Percentiles rank a stretch among this genome's conserved stretches.
These are phyloP conservation scores for Eidolon dupreanum DNA, from an alignment of 2,797 vertebrate species.

Conservation along the genomic window DNA sequence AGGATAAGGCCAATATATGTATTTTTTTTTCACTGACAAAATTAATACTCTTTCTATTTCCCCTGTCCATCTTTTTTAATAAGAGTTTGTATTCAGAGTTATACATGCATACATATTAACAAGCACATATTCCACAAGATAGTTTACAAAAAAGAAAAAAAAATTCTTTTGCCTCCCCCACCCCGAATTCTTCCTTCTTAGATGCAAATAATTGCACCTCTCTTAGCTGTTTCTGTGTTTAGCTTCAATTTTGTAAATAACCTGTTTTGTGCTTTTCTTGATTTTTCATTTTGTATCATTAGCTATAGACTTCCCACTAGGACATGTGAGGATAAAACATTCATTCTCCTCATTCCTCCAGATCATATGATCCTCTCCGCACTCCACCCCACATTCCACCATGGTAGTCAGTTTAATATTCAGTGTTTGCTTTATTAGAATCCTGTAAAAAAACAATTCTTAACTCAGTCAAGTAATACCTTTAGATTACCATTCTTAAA, in stretches of 20 bases:
- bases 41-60: neutral
- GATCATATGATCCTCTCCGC: neutral
- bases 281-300: neutral
- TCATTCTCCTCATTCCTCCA: neutral
- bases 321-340: neutral
- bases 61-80: neutral
- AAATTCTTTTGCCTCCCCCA: neutral
- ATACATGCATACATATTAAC: neutral
- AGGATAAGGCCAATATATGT: neutral
- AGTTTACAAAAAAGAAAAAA: neutral
- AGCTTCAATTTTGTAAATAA: neutral
- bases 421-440: neutral
- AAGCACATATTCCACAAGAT: neutral
- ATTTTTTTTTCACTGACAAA: neutral
- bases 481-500: neutral
- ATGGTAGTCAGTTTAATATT: neutral
- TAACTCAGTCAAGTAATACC: neutral
- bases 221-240: neutral
- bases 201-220: neutral
- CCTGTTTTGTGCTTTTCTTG: neutral
- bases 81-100: neutral
- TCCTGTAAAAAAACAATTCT: neutral
- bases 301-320: neutral
- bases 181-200: neutral
- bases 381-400: too few species aligned